Base-by-base conservation (phyloP, 2,888 invertebrate genomes). In the Morpho deidamia region DNA sequence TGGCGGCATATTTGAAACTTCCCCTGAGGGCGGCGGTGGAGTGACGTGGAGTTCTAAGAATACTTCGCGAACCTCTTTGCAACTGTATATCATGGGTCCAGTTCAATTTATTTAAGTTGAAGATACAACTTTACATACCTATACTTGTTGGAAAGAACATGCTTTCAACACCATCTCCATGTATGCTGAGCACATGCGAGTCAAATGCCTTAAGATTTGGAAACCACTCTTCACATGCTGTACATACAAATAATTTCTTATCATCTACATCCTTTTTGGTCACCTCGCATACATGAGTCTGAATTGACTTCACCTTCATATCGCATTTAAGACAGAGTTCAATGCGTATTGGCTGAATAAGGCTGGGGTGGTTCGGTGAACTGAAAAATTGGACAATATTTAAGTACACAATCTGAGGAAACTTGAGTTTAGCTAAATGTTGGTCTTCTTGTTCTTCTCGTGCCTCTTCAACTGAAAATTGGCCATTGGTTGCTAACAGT, bases 121-220 rank as follows among this genome's bases (percentile, higher is more conserved):
- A 2, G 9, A 10, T 37, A 23, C 32, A 8, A 38, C 23, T 11
- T 8, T 4, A 59, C 69, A 63, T 63, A 77, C 78, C 74, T 40
- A 55, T 49, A 32, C 56, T 46, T 11, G 56, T 68, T 0, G 80
- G 71, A 12, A 87, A 83, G 62, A 78, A 80, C 64, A 78, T 64
- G 12, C 68, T 76, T 38, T 79, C 75, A 0, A 72, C 61, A 0
- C 60, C 64, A 0, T 76, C 68, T 0, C 65, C 60, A 48, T 87
- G 86, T 1, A 62, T 23, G 0, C 63, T 67, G 0, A 71, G 61
- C 0, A 83, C 68, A 49, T 87, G 86, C 0, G 66, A 39, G 37
- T 81, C 74, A 50, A 78, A 86, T 2, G 66, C 11, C 0, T 64
- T 58, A 0, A 79, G 45, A 4, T 60, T 71, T 0, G 37, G 14